Evolutionary conservation across 2,888 invertebrate genomes (phyloP).

Genomic region (Chalcosyrphus nemorum): DNA sequence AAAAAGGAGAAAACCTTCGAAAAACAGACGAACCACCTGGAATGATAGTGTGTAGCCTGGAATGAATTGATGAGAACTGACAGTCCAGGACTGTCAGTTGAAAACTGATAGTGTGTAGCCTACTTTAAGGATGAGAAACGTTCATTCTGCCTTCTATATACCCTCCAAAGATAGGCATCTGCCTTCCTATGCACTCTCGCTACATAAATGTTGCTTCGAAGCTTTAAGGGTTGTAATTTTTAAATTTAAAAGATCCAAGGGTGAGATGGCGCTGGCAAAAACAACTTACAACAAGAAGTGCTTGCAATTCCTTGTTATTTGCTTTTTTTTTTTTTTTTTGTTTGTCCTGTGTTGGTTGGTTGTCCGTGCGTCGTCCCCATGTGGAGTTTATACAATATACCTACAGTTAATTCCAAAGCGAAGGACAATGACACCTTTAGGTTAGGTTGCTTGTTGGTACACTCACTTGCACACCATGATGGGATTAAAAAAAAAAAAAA

Average conservation of each 20-base stretch:
- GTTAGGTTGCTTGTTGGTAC: conserved; percentile 8
- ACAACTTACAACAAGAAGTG: conserved; percentile 20
- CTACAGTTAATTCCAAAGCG: conserved; percentile 48
- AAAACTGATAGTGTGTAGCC: too few relatives aligned
- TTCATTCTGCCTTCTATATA: too few relatives aligned
- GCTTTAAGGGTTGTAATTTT: conserved; percentile 52
- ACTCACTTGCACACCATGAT: conserved; percentile 25
- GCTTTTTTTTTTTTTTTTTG: not conserved
- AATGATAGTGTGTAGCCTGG: too few relatives aligned
- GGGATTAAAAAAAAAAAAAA: not conserved
- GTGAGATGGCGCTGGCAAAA: not conserved
- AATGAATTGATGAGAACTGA: too few relatives aligned
- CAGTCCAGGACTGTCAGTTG: too few relatives aligned
- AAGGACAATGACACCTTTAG: conserved; percentile 68
- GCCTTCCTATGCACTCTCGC: not conserved
- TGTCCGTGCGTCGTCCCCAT: conserved; percentile 44
- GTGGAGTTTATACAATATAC: conserved; percentile 37
- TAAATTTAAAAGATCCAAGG: conserved; percentile 23
- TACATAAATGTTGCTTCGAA: not conserved
- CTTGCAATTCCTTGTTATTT: conserved; percentile 21
- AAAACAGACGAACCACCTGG: too few relatives aligned
- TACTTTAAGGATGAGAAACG: not conserved
- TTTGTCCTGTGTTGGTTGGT: not conserved
- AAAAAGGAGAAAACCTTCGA: too few relatives aligned
- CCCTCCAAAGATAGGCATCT: too few relatives aligned